These are phyloP conservation scores for Cyprinus carpio DNA, from an alignment of 2,113 vertebrate species.

Conservation along the genomic window DNA sequence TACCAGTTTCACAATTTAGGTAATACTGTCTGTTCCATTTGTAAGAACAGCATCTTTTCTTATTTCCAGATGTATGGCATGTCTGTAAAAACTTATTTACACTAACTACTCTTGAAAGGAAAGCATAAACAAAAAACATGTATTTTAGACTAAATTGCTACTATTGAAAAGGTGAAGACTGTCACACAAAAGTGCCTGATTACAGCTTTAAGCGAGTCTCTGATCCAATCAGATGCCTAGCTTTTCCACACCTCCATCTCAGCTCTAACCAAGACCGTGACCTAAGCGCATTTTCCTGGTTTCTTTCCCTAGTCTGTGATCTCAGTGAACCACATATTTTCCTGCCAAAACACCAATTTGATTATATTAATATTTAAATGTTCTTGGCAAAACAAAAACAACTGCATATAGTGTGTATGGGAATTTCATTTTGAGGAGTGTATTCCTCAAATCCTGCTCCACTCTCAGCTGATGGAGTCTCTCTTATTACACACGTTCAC, in stretches of 20 bases:
- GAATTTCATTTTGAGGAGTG: not conserved
- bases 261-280: not conserved
- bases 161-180: not conserved
- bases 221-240: constrained; percentile 14
- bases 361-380: not conserved
- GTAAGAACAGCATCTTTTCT: not conserved
- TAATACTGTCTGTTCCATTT: not conserved
- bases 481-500: constrained; percentile 6
- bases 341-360: not conserved
- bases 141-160: constrained; percentile 23
- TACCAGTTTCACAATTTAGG: not conserved
- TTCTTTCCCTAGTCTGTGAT: not conserved
- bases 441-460: not conserved
- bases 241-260: not conserved
- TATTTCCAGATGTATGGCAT: not conserved
- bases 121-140: not conserved
- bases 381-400: not conserved
- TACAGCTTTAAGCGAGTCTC: not conserved
- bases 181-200: not conserved
- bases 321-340: not conserved
- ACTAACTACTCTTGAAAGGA: constrained; percentile 20
- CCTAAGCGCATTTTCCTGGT: not conserved
- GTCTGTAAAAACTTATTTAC: constrained; percentile 10
- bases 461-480: not conserved
- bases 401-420: not conserved